These are phyloP conservation scores for Drusus annulatus DNA, from an alignment of 1,140 invertebrate species.

Conservation along the genomic window DNA sequence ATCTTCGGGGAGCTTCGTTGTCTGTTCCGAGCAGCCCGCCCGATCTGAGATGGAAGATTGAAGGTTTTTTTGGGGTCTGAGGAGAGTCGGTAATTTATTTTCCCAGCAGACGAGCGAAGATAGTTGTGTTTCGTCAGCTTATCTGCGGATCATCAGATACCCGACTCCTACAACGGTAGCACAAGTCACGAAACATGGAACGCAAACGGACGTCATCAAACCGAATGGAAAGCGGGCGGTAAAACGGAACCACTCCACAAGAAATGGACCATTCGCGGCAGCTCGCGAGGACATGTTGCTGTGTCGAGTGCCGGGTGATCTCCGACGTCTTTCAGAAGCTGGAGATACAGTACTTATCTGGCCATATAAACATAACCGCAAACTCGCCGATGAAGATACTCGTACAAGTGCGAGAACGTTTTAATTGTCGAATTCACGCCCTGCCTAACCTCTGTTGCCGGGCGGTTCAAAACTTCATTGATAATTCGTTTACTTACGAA, in stretches of 20 bases:
- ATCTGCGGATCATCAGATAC: conserved; percentile 39
- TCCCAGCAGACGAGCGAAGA: conserved; percentile 42
- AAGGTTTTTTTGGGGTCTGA: conserved; percentile 42
- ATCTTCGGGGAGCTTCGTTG: neutral
- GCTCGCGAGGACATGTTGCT: too few relatives aligned
- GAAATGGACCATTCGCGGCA: neutral
- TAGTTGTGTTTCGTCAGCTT: conserved; percentile 48
- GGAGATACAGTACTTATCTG: too few relatives aligned
- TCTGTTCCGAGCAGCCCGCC: conserved; percentile 6
- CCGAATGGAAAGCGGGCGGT: neutral
- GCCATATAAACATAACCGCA: too few relatives aligned
- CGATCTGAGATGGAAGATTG: conserved; percentile 41
- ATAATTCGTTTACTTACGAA: too few relatives aligned
- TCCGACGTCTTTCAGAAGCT: too few relatives aligned
- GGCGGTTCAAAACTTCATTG: too few relatives aligned
- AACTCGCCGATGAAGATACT: too few relatives aligned
- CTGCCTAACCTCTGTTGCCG: too few relatives aligned
- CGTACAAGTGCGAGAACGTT: too few relatives aligned
- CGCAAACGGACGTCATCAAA: conserved; percentile 9
- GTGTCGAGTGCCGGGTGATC: too few relatives aligned
- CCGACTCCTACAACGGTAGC: conserved; percentile 32
- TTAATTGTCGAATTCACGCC: too few relatives aligned
- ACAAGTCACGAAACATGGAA: conserved; percentile 23
- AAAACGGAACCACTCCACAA: neutral
- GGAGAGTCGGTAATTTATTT: conserved; percentile 44